Evolutionary conservation across 1,140 invertebrate genomes (phyloP).

Genomic region (Temnothorax nylanderi): DNA sequence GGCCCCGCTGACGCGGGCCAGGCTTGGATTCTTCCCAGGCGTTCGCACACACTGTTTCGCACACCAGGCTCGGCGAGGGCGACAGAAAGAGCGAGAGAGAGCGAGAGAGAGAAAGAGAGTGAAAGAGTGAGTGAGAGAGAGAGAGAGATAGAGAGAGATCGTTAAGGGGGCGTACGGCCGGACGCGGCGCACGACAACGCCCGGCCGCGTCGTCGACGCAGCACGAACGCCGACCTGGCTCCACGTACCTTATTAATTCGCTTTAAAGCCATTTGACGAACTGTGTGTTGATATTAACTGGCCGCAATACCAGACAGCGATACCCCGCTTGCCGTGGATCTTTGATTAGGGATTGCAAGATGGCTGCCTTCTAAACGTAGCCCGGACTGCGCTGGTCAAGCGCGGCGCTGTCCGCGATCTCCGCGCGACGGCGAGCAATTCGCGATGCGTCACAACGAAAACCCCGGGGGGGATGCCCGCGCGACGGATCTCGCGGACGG

Average conservation of each 20-base stretch:
- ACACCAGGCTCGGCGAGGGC: conserved; percentile 72
- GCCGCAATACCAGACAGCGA: conserved; percentile 85
- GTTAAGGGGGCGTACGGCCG: conserved; percentile 85
- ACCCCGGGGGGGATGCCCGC: background rate
- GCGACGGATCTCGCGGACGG: background rate
- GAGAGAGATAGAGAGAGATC: conserved; percentile 70
- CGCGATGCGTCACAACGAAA: background rate
- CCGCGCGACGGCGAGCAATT: background rate
- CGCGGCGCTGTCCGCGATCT: background rate
- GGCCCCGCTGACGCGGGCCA: background rate
- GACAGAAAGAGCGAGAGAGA: conserved; percentile 55
- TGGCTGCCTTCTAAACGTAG: conserved; percentile 86
- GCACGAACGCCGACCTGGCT: conserved; percentile 67
- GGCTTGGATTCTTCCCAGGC: conserved; percentile 67
- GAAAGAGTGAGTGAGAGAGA: no score
- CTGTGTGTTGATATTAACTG: conserved; percentile 86
- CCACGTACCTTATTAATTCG: conserved; percentile 97
- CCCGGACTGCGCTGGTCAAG: conserved; percentile 82
- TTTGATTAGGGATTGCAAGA: conserved; percentile 87
- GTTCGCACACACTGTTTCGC: conserved; percentile 81
- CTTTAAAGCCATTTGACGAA: conserved; percentile 96
- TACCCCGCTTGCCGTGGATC: conserved; percentile 85
- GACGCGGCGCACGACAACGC: conserved; percentile 70
- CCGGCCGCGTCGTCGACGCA: conserved; percentile 25
- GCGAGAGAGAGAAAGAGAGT: background rate